Conservation (phyloP, 2,888 invertebrate species). For the Slavum lentiscoides region DNA sequence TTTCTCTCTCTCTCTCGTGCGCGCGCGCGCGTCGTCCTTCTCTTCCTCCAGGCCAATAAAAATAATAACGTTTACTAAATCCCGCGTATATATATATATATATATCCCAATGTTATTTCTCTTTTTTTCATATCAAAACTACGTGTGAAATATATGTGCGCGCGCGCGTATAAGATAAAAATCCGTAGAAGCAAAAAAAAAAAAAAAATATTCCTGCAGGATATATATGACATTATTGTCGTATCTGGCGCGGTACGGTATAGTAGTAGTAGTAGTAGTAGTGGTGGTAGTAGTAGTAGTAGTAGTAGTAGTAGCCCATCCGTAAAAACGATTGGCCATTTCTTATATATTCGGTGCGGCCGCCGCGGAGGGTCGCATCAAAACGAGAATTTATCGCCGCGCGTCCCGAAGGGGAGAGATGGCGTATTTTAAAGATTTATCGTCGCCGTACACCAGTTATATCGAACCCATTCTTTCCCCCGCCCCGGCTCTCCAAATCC, state of each 20-base stretch:
- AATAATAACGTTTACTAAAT: conserved; percentile 39
- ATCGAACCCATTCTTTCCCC: conserved; percentile 51
- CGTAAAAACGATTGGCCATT: conserved; percentile 53
- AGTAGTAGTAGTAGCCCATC: conserved; percentile 14
- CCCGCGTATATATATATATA: background rate
- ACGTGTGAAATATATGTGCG: background rate
- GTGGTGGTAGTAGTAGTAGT: too few relatives aligned
- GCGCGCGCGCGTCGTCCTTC: background rate
- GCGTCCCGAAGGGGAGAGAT: conserved; percentile 48
- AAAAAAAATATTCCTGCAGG: background rate
- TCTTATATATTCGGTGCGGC: conserved; percentile 12
- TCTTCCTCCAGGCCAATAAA: conserved; percentile 29
- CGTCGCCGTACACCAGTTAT: conserved; percentile 37
- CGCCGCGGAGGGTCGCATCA: conserved; percentile 31
- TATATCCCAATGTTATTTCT: background rate
- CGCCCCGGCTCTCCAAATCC: background rate
- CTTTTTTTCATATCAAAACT: background rate
- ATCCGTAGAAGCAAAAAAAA: background rate
- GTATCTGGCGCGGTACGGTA: too few relatives aligned
- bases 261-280: too few relatives aligned
- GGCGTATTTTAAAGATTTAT: conserved; percentile 54
- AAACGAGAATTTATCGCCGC: conserved; percentile 48
- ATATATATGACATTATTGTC: too few relatives aligned
- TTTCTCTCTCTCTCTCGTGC: background rate
- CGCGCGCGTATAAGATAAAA: background rate